Percentiles rank a stretch among this genome's conserved stretches.
Evolutionary conservation across 2,797 vertebrate species (phyloP).

Genomic region (Ctenosaura bakeri): DNA sequence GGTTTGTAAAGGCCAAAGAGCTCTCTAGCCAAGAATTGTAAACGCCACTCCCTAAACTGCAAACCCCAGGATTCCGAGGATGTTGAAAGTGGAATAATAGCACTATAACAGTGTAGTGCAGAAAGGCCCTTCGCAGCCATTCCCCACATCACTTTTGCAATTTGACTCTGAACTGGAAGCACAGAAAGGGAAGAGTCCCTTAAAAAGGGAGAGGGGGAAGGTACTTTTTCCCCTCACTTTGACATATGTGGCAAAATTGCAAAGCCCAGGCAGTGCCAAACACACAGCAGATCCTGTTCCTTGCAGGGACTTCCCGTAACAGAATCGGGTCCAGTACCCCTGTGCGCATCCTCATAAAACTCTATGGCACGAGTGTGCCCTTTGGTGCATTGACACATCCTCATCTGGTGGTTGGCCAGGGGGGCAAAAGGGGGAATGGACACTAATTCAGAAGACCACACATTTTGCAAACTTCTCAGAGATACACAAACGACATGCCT

Average conservation of each 20-base stretch:
- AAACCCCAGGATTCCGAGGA: too few relatives aligned
- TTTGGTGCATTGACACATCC: not conserved
- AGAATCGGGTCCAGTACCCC: not conserved
- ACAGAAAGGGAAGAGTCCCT: not conserved
- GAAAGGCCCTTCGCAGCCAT: too few relatives aligned
- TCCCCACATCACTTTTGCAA: not conserved
- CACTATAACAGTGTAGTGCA: too few relatives aligned
- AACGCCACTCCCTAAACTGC: too few relatives aligned
- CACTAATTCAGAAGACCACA: slow-evolving; percentile 20
- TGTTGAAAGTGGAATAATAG: too few relatives aligned
- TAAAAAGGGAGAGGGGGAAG: not conserved
- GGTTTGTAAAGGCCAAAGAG: too few relatives aligned
- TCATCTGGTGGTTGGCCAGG: not conserved
- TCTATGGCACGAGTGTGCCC: too few relatives aligned
- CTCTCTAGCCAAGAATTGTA: too few relatives aligned
- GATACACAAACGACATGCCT: slow-evolving; percentile 37
- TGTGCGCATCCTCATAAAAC: not conserved
- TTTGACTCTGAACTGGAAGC: slow-evolving; percentile 22
- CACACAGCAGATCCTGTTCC: not conserved
- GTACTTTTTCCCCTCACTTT: too few relatives aligned
- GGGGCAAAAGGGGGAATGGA: slow-evolving; percentile 18
- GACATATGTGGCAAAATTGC: not conserved
- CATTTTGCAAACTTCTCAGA: not conserved
- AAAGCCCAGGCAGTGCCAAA: not conserved
- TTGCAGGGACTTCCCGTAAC: not conserved